Conservation (phyloP, 2,797 vertebrate genomes). For the Mastacembelus armatus region DNA sequence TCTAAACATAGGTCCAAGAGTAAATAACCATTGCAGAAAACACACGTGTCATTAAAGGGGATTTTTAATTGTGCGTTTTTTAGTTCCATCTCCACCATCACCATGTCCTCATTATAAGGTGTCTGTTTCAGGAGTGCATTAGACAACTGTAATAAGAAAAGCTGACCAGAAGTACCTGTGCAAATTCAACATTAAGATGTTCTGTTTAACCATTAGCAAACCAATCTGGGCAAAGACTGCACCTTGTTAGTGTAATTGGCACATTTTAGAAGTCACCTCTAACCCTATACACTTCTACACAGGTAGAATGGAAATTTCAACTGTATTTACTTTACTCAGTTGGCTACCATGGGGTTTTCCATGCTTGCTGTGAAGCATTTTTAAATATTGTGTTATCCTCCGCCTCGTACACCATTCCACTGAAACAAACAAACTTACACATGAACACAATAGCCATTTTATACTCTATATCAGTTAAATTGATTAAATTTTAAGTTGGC, state of each 20-base stretch:
- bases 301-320: constrained; percentile 27
- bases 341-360: constrained; percentile 36
- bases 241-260: too few relatives aligned
- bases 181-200: background rate
- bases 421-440: background rate
- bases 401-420: background rate
- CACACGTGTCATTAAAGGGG: background rate
- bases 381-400: constrained; percentile 13
- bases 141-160: background rate
- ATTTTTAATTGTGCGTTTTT: constrained; percentile 49
- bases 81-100: constrained; percentile 64
- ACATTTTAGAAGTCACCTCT: background rate
- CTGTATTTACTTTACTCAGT: constrained; percentile 23
- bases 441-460: constrained; percentile 1
- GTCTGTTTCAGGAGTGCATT: background rate
- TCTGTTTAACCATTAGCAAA: background rate
- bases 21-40: constrained; percentile 12
- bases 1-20: background rate
- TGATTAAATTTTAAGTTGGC: constrained; percentile 8
- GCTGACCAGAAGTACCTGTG: background rate
- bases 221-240: too few relatives aligned
- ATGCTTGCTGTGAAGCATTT: constrained; percentile 26
- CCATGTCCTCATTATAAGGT: constrained; percentile 23
- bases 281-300: background rate
- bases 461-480: background rate